Evolutionary conservation across 2,113 vertebrate species (phyloP).

Genomic region (Phocoena phocoena): DNA sequence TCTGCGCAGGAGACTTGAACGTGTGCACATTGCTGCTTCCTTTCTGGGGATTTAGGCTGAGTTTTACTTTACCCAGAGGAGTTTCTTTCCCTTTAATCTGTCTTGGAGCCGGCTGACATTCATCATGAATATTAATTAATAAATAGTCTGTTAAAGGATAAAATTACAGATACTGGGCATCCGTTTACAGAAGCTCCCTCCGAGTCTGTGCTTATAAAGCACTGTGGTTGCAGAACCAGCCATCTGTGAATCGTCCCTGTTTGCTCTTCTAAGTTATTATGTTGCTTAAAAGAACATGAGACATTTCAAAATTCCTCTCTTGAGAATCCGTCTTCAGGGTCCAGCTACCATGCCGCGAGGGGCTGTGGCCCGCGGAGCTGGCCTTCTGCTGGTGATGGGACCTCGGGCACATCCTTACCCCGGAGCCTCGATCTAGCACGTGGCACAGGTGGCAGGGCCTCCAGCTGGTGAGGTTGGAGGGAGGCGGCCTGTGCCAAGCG

Average conservation of each 20-base stretch:
- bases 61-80: background rate
- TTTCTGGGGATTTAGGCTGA: background rate
- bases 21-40: background rate
- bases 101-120: background rate
- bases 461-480: too few relatives aligned
- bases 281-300: background rate
- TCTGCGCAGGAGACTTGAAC: background rate
- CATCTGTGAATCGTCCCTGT: background rate
- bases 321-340: accelerated
- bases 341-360: accelerated
- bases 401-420: too few relatives aligned
- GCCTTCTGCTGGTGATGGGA: too few relatives aligned
- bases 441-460: accelerated
- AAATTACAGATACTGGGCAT: accelerated
- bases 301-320: too few relatives aligned
- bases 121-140: background rate
- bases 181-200: background rate
- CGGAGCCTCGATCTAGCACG: background rate
- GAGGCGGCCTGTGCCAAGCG: too few relatives aligned
- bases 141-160: background rate
- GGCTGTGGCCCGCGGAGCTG: too few relatives aligned
- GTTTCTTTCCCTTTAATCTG: too few relatives aligned
- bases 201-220: too few relatives aligned
- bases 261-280: background rate
- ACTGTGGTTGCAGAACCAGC: background rate